Evolutionary conservation across 2,113 vertebrate genomes (phyloP).

Genomic region (Apteryx owenii): DNA sequence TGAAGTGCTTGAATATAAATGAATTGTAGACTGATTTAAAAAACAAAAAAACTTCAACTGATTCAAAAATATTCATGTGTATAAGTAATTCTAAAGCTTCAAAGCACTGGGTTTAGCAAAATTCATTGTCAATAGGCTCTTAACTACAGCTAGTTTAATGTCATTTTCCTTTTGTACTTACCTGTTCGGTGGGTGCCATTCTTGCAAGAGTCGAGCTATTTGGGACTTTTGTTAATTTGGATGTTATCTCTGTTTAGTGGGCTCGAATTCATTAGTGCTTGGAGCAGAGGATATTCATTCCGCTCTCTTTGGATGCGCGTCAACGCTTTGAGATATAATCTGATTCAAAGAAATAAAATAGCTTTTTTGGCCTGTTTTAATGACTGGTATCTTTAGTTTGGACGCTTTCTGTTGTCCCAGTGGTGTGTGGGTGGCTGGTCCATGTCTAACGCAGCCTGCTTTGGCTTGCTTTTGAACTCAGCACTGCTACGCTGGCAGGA

Average conservation of each 20-base stretch:
- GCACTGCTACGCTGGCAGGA: neutral
- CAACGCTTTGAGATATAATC: accelerated
- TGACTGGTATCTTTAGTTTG: neutral
- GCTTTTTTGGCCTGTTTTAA: neutral
- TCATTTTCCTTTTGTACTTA: too few species aligned
- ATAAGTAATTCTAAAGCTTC: neutral
- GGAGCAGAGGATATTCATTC: neutral
- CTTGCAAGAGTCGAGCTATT: neutral
- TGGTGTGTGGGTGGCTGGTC: neutral
- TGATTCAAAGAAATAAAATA: neutral
- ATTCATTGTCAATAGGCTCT: neutral
- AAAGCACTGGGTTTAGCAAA: neutral
- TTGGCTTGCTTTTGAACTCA: neutral
- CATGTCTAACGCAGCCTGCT: neutral
- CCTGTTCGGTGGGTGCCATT: neutral
- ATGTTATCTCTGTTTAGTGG: neutral
- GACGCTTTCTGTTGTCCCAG: neutral
- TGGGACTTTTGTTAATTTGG: neutral
- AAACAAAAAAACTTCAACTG: accelerated
- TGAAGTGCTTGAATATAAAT: neutral
- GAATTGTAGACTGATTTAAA: neutral
- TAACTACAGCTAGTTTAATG: neutral
- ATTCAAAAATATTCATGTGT: neutral
- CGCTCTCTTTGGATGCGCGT: neutral
- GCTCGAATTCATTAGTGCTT: neutral